phyloP scores from a whole-genome alignment of 2,113 vertebrate species.

The Gambusia holbrooki region DNA sequence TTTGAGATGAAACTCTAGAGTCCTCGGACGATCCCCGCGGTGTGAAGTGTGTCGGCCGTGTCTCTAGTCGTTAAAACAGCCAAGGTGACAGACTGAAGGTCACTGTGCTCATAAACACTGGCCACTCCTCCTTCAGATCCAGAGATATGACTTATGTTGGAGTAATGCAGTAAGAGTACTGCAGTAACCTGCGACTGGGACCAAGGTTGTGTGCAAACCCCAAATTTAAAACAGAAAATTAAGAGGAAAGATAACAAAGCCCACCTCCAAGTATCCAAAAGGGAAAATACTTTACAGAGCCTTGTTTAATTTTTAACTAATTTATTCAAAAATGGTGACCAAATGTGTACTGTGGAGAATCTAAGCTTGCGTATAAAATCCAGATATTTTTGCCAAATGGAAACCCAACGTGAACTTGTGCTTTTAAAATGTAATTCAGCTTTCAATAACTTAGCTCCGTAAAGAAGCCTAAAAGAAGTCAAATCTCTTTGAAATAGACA shows the following conservation, averaged over 20 bases:
- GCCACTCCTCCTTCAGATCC: slow-evolving; percentile 29
- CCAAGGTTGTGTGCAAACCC: slow-evolving; percentile 5
- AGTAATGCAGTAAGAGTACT: slow-evolving; percentile 26
- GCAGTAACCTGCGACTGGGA: slow-evolving; percentile 24
- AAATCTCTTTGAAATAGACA: slow-evolving; percentile 14
- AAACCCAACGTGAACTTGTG: neutral
- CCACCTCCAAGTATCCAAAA: neutral
- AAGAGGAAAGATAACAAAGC: neutral
- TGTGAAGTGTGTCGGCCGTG: slow-evolving; percentile 32
- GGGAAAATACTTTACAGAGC: neutral
- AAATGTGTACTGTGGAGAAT: neutral
- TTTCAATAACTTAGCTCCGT: slow-evolving; percentile 10
- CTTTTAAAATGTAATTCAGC: slow-evolving; percentile 13
- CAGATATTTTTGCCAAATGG: neutral
- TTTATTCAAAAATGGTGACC: neutral
- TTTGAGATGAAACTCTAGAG: slow-evolving; percentile 20
- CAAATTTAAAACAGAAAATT: slow-evolving; percentile 13
- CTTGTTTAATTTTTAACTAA: neutral
- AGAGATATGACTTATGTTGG: slow-evolving; percentile 46
- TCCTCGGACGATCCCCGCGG: neutral
- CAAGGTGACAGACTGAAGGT: slow-evolving; percentile 66
- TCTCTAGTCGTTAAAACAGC: slow-evolving; percentile 46
- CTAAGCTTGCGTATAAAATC: neutral
- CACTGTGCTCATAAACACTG: slow-evolving; percentile 45
- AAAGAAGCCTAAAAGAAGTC: slow-evolving; percentile 26